Percentiles rank a stretch among this genome's conserved stretches.
Evolutionary conservation across 2,888 invertebrate species (phyloP).

Genomic region (Eubasilissa splendida): DNA sequence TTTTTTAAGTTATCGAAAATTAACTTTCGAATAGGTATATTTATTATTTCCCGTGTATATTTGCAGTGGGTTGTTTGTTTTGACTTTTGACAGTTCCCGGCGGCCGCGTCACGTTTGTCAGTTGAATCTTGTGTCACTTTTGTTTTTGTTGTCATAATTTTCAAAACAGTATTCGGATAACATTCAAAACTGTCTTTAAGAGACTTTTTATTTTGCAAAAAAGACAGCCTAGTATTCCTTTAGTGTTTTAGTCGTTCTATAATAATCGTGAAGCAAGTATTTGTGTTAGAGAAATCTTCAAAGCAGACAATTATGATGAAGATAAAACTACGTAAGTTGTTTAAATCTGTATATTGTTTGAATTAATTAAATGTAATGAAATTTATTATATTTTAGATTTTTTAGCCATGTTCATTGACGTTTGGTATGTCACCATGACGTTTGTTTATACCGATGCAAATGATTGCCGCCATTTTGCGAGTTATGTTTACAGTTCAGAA

Average conservation of each 20-base stretch:
- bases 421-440: conserved; percentile 49
- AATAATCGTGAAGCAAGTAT: conserved; percentile 10
- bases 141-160: conserved; percentile 46
- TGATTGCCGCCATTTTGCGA: conserved; percentile 49
- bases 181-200: conserved; percentile 33
- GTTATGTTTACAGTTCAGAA: conserved; percentile 45
- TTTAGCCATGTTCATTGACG: conserved; percentile 30
- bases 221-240: background rate
- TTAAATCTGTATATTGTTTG: background rate
- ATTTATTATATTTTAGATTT: background rate
- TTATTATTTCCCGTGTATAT: conserved; percentile 21
- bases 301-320: conserved; percentile 41
- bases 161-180: conserved; percentile 28
- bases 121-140: conserved; percentile 41
- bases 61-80: conserved; percentile 25
- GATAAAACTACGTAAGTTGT: conserved; percentile 37
- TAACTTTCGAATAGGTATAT: background rate
- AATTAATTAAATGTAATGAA: background rate
- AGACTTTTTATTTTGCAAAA: background rate
- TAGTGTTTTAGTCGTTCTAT: background rate
- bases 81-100: conserved; percentile 45
- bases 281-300: conserved; percentile 15
- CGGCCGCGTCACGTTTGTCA: conserved; percentile 32
- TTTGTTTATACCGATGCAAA: conserved; percentile 42
- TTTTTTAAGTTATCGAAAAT: background rate